Evolutionary conservation across 2,888 invertebrate genomes (phyloP).

Genomic region (Choreutis nemorana): DNA sequence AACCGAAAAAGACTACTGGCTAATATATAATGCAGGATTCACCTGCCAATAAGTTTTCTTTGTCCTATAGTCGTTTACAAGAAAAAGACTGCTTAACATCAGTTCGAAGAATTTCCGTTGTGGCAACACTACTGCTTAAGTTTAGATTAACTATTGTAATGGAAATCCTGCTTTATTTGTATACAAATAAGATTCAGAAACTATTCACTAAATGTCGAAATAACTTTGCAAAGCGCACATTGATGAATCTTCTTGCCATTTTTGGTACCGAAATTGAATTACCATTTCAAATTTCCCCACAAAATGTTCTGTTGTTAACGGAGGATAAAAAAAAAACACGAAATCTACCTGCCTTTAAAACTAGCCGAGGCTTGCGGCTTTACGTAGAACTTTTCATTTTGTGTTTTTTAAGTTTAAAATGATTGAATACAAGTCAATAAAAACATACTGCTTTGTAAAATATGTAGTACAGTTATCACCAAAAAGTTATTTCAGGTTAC

Average conservation of each 20-base stretch:
- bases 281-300: slow-evolving; percentile 62
- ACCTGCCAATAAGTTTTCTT: slow-evolving; percentile 53
- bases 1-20: no score
- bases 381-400: slow-evolving; percentile 18
- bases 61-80: slow-evolving; percentile 35
- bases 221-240: no score
- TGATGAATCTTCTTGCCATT: slow-evolving; percentile 52
- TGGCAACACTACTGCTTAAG: no score
- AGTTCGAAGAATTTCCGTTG: slow-evolving; percentile 52
- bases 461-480: no score
- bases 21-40: slow-evolving; percentile 51
- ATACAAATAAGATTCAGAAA: no score
- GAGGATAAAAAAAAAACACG: slow-evolving; percentile 23
- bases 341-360: slow-evolving; percentile 34
- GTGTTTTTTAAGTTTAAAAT: slow-evolving; percentile 28
- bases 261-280: slow-evolving; percentile 48
- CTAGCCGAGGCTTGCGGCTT: neutral
- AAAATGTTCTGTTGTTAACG: slow-evolving; percentile 45
- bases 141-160: no score
- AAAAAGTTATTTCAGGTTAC: no score
- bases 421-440: no score
- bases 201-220: no score
- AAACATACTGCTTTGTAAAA: no score
- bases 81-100: slow-evolving; percentile 43
- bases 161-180: no score